Percentiles rank a stretch among this genome's conserved stretches.
Evolutionary conservation across 1,140 invertebrate species (phyloP).

Genomic region (Tetramorium alpestre): DNA sequence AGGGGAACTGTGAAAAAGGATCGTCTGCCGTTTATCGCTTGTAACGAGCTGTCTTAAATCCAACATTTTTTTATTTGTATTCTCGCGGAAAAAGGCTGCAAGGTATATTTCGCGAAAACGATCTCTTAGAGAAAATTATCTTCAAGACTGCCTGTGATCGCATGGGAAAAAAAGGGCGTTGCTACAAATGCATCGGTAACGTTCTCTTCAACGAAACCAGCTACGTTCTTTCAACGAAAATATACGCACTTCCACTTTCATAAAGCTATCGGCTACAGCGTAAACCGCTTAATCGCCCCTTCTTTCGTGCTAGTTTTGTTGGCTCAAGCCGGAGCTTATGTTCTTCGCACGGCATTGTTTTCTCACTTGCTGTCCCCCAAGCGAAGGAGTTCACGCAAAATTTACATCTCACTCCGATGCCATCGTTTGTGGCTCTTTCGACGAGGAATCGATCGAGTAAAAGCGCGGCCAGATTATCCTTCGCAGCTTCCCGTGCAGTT

Average conservation of each 20-base stretch:
- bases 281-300: conserved; percentile 73
- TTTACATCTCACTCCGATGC: conserved; percentile 44
- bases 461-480: conserved; percentile 28
- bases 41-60: conserved; percentile 56
- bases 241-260: conserved; percentile 32
- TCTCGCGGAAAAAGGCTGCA: background rate
- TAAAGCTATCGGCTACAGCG: conserved; percentile 29
- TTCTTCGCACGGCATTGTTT: conserved; percentile 60
- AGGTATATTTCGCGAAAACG: background rate
- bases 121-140: background rate
- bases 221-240: background rate
- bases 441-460: conserved; percentile 26
- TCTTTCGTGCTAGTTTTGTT: conserved; percentile 68
- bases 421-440: conserved; percentile 42
- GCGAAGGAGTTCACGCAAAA: conserved; percentile 42
- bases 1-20: conserved; percentile 46
- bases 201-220: background rate
- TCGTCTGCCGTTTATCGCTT: conserved; percentile 47
- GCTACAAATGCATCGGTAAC: background rate
- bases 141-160: background rate
- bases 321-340: conserved; percentile 67
- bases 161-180: background rate
- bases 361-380: conserved; percentile 41
- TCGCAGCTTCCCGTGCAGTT: conserved; percentile 2
- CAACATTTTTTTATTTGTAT: conserved; percentile 44